phyloP scores from a whole-genome alignment of 2,113 vertebrate species.

The Strix uralensis region DNA sequence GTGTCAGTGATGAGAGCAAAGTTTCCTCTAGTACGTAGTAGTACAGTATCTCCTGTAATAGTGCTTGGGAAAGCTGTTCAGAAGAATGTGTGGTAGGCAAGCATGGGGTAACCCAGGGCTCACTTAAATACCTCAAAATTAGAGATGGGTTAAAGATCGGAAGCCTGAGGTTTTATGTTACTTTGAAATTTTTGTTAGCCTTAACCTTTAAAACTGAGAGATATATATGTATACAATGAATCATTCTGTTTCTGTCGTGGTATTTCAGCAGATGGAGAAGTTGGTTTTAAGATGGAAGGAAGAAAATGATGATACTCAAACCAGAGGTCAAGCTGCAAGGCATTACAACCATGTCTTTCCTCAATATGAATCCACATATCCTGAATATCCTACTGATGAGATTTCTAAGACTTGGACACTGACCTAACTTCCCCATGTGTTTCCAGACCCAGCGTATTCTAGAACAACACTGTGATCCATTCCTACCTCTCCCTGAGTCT shows the following conservation, averaged over 20 bases:
- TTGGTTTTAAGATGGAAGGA: constrained; percentile 11
- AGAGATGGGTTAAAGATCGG: constrained; percentile 43
- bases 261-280: neutral
- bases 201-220: constrained; percentile 18
- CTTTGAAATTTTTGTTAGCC: constrained; percentile 42
- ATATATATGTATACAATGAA: constrained; percentile 15
- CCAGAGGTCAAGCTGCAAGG: constrained; percentile 7
- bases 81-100: constrained; percentile 14
- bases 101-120: neutral
- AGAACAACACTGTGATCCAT: neutral
- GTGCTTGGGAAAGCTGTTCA: neutral
- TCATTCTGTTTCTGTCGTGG: neutral
- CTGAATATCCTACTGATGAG: neutral
- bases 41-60: neutral
- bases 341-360: neutral
- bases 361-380: neutral
- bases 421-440: neutral
- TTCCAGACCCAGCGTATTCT: neutral
- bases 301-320: constrained; percentile 2
- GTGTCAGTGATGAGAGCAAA: neutral
- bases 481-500: neutral
- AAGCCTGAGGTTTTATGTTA: constrained; percentile 48
- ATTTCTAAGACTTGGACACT: neutral
- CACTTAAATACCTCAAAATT: constrained; percentile 51
- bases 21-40: neutral